A percentile compares a stretch with the other conserved stretches of the same genome.
Evolutionary conservation across 2,797 vertebrate genomes (phyloP).

Genomic region (Rhyacichthys aspro): DNA sequence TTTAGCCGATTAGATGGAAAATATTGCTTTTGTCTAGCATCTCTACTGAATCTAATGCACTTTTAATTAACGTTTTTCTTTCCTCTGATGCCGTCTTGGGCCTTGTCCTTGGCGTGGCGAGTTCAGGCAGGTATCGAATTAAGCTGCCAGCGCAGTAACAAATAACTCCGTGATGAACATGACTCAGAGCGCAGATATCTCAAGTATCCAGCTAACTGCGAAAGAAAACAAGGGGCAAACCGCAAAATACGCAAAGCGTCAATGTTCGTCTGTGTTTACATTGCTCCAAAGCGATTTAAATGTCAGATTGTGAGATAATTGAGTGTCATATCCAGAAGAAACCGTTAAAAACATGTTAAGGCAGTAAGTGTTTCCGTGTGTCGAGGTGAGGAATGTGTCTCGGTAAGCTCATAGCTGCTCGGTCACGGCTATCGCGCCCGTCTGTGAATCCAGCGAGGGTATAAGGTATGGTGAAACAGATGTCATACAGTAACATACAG

Average conservation of each 20-base stretch:
- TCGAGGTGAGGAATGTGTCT: conserved; percentile 26
- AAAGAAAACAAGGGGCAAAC: conserved; percentile 41
- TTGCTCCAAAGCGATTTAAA: neutral
- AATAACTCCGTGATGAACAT: conserved; percentile 30
- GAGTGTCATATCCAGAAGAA: neutral
- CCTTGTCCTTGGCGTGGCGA: conserved; percentile 44
- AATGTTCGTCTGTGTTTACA: conserved; percentile 26
- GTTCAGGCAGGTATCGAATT: conserved; percentile 38
- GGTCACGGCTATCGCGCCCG: conserved; percentile 40
- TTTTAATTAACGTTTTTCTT: conserved; percentile 64
- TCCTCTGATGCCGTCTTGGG: conserved; percentile 13
- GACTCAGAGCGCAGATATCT: conserved; percentile 43
- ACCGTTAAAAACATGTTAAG: neutral
- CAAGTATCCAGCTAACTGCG: conserved; percentile 23
- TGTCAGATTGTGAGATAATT: conserved; percentile 5
- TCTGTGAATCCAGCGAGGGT: too few relatives aligned
- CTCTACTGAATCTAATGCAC: conserved; percentile 56
- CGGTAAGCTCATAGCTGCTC: conserved; percentile 40
- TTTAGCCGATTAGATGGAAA: conserved; percentile 44
- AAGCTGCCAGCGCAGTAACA: conserved; percentile 37
- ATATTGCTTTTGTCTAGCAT: conserved; percentile 56
- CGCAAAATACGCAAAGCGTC: conserved; percentile 27
- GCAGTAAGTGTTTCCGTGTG: conserved; percentile 11
- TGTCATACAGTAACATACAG: conserved; percentile 23
- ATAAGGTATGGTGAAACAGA: conserved; percentile 45